Conservation (phyloP, 2,113 vertebrate genomes). For the Myotis lucifugus region DNA sequence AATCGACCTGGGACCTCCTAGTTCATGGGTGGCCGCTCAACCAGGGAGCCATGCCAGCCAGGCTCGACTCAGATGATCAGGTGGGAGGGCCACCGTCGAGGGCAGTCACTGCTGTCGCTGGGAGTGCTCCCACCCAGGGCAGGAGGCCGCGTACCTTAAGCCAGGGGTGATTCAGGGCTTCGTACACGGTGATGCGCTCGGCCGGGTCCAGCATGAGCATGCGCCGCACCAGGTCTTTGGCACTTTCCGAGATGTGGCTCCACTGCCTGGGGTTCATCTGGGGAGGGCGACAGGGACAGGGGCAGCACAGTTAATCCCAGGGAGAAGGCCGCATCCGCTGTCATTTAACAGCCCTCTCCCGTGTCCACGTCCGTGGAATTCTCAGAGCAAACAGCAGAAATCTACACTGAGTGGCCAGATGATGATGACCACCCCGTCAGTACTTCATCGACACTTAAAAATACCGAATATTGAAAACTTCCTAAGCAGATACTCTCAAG, state of each 20-base stretch:
- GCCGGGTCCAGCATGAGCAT: constrained; percentile 99
- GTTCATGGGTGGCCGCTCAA: too few relatives aligned
- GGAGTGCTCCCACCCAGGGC: not conserved
- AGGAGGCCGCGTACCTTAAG: constrained; percentile 90
- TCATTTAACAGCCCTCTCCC: constrained; percentile 1
- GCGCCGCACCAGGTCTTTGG: constrained; percentile 98
- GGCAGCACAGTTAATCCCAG: constrained; percentile 44
- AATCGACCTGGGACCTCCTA: too few relatives aligned
- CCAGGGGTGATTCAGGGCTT: constrained; percentile 99
- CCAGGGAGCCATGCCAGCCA: too few relatives aligned
- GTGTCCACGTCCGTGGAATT: not conserved
- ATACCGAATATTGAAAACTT: too few relatives aligned
- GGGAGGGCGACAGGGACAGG: not conserved
- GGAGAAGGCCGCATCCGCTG: not conserved
- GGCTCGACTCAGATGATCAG: not conserved
- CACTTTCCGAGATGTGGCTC: constrained; percentile 99
- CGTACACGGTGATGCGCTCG: constrained; percentile 99
- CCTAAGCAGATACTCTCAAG: too few relatives aligned
- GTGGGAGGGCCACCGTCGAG: not conserved
- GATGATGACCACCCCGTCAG: too few relatives aligned
- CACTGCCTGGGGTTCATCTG: constrained; percentile 99
- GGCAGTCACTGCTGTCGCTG: not conserved
- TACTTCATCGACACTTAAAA: too few relatives aligned
- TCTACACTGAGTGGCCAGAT: too few relatives aligned
- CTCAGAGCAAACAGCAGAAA: constrained; percentile 34